A percentile compares a stretch with the other conserved stretches of the same genome.
Conservation (phyloP, 2,888 invertebrate species). For the Lasioglossum leucozonium region DNA sequence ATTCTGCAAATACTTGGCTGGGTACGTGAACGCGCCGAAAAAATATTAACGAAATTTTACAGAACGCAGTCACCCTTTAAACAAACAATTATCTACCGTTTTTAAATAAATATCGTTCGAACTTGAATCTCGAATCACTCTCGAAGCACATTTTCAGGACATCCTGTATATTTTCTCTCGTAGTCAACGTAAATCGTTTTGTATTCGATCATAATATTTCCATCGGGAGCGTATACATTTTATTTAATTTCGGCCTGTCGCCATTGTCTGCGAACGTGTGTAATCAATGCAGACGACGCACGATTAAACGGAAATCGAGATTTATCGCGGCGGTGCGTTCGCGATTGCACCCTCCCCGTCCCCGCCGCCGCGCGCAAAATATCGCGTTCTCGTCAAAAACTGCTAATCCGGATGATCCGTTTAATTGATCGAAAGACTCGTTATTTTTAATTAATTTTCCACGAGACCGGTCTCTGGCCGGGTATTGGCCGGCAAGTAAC, state of each 20-base stretch:
- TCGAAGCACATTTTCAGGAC: too few species aligned
- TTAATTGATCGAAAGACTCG: slow-evolving; percentile 10
- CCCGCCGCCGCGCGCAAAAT: background rate
- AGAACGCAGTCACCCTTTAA: background rate
- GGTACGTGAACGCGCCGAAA: background rate
- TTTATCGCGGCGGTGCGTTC: slow-evolving; percentile 19
- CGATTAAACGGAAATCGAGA: slow-evolving; percentile 47
- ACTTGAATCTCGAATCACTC: too few species aligned
- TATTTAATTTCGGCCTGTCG: slow-evolving; percentile 32
- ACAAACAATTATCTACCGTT: too few species aligned
- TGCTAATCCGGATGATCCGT: background rate
- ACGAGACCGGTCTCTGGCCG: background rate
- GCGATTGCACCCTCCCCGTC: slow-evolving; percentile 2
- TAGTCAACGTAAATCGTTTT: background rate
- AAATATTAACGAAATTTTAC: background rate
- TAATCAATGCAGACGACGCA: slow-evolving; percentile 43
- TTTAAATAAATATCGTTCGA: too few species aligned
- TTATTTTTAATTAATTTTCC: slow-evolving; percentile 42
- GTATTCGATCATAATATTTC: background rate
- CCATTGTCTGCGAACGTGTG: slow-evolving; percentile 18
- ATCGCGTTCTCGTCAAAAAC: slow-evolving; percentile 25
- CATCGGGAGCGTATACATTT: background rate
- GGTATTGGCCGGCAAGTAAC: background rate
- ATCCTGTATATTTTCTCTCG: background rate
- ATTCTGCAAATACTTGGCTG: slow-evolving; percentile 2